These are phyloP conservation scores for Cephus pulcher DNA, from an alignment of 2,888 invertebrate species.

Conservation along the genomic window DNA sequence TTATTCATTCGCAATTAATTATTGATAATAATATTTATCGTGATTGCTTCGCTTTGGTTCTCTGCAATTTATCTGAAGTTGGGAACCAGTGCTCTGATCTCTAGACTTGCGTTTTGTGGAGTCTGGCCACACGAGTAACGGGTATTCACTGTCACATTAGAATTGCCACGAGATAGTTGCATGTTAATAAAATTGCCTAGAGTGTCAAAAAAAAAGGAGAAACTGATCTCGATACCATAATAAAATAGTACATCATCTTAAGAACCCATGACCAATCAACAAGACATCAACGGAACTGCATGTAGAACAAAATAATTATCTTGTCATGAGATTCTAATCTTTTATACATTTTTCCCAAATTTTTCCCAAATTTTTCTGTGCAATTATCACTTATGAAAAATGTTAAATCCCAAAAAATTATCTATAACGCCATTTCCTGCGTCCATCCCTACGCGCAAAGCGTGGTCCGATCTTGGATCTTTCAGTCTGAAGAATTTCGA, in stretches of 20 bases:
- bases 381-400: too few species aligned
- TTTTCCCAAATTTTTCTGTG: too few species aligned
- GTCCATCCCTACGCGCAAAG: not conserved
- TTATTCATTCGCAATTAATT: not conserved
- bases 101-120: not conserved
- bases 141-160: not conserved
- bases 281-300: not conserved
- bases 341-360: not conserved
- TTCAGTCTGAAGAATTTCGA: slow-evolving; percentile 13
- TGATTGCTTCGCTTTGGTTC: not conserved
- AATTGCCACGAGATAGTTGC: not conserved
- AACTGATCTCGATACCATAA: not conserved
- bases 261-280: not conserved
- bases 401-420: not conserved
- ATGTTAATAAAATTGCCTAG: not conserved
- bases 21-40: not conserved
- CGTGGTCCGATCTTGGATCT: slow-evolving; percentile 1
- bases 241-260: not conserved
- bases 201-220: not conserved
- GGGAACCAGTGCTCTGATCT: not conserved
- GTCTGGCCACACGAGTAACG: not conserved
- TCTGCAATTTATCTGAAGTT: not conserved
- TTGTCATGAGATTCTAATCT: not conserved
- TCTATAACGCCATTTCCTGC: not conserved
- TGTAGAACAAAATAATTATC: not conserved